Conservation (phyloP, 2,888 invertebrate genomes). For the Yponomeuta cagnagella region DNA sequence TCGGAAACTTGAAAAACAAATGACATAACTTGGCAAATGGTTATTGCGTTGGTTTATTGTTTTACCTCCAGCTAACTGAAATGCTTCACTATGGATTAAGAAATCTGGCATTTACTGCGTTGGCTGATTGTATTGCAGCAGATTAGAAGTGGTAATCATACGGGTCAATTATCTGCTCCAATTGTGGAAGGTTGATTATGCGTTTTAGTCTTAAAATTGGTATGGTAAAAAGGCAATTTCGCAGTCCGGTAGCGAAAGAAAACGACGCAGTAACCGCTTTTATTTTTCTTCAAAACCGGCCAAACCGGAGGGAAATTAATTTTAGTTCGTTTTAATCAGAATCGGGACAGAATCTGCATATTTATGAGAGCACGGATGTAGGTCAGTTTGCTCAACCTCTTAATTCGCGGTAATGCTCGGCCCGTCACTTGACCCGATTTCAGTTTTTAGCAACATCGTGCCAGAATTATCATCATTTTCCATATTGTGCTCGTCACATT, state of each 20-base stretch:
- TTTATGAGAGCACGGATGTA: slow-evolving; percentile 35
- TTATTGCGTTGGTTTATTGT: slow-evolving; percentile 8
- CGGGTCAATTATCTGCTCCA: slow-evolving; percentile 6
- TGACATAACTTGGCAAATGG: slow-evolving; percentile 5
- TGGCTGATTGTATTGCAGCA: not conserved
- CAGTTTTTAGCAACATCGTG: slow-evolving; percentile 17
- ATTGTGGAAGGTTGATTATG: not conserved
- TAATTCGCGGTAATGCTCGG: slow-evolving; percentile 22
- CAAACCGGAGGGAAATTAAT: not conserved
- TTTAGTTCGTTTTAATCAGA: slow-evolving; percentile 19
- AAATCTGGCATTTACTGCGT: not conserved
- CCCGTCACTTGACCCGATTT: slow-evolving; percentile 24
- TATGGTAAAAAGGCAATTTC: not conserved
- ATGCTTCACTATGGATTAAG: not conserved
- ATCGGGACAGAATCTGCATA: slow-evolving; percentile 32
- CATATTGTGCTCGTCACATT: slow-evolving; percentile 2
- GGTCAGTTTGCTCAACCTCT: slow-evolving; percentile 39
- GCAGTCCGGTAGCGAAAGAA: not conserved
- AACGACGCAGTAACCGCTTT: slow-evolving; percentile 2
- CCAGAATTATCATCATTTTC: not conserved
- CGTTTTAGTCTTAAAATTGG: not conserved
- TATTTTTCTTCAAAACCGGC: not conserved
- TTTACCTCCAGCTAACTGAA: not conserved
- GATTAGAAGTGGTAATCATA: not conserved
- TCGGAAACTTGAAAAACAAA: not conserved